Evolutionary conservation across 2,888 invertebrate genomes (phyloP).

Genomic region (Limnephilus rhombicus): DNA sequence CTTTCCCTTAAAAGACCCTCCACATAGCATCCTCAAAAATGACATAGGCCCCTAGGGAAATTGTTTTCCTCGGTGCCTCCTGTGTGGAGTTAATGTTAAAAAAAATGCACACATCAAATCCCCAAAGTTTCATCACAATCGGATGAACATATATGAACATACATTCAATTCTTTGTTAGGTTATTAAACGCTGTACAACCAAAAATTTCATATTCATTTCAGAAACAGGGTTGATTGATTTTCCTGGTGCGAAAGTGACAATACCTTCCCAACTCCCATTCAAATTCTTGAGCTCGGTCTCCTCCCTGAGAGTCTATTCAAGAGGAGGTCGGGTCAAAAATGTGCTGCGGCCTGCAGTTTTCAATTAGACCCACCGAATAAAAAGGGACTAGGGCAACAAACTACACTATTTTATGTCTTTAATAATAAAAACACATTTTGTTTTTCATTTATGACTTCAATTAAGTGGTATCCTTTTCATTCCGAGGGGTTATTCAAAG

Average conservation of each 20-base stretch:
- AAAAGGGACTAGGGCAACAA: background rate
- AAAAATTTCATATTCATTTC: background rate
- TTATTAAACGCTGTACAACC: background rate
- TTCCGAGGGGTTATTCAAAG: background rate
- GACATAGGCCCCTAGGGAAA: too few relatives aligned
- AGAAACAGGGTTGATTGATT: background rate
- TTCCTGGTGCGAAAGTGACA: background rate
- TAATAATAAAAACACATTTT: background rate
- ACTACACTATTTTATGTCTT: background rate
- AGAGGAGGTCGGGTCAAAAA: background rate
- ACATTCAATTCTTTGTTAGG: background rate
- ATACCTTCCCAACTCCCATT: background rate
- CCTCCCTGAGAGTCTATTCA: background rate
- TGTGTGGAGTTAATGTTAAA: too few relatives aligned
- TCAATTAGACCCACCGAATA: slow-evolving; percentile 7
- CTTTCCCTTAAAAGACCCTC: too few relatives aligned
- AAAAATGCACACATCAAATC: too few relatives aligned
- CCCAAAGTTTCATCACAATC: too few relatives aligned
- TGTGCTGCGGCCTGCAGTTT: slow-evolving; percentile 1
- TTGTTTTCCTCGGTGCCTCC: too few relatives aligned
- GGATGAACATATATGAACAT: too few relatives aligned
- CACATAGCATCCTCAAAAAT: too few relatives aligned
- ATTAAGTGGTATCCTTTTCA: background rate
- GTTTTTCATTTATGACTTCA: background rate
- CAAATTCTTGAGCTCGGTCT: slow-evolving; percentile 10